Evolutionary conservation across 2,113 vertebrate species (phyloP).

Genomic region (Oryzias woworae): DNA sequence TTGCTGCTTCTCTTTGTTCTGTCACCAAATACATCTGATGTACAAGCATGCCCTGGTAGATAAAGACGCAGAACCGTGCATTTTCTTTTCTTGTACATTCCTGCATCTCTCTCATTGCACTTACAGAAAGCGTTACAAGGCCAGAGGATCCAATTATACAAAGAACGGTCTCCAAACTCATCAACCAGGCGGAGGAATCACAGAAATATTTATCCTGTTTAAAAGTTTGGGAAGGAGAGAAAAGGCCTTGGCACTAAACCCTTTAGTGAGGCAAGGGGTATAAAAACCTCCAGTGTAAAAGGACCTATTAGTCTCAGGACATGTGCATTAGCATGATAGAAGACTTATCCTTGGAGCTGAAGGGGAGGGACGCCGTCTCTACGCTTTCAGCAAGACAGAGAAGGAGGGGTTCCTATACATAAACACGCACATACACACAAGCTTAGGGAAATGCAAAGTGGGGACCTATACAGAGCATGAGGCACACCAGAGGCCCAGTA

Average conservation of each 20-base stretch:
- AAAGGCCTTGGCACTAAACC: conserved; percentile 76
- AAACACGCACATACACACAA: conserved; percentile 55
- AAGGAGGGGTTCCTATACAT: conserved; percentile 67
- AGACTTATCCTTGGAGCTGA: conserved; percentile 79
- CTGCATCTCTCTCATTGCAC: conserved; percentile 49
- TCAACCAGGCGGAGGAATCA: conserved; percentile 66
- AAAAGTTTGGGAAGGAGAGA: conserved; percentile 76
- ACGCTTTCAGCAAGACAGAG: conserved; percentile 66
- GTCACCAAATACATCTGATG: background rate
- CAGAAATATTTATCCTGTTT: conserved; percentile 82
- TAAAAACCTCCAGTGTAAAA: conserved; percentile 81
- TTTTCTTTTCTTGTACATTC: conserved; percentile 43
- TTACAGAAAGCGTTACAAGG: conserved; percentile 66
- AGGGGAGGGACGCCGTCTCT: conserved; percentile 78
- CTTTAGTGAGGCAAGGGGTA: conserved; percentile 78
- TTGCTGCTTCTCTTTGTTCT: too few species aligned
- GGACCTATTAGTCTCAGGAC: conserved; percentile 82
- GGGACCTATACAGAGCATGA: conserved; percentile 68
- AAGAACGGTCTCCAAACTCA: conserved; percentile 62
- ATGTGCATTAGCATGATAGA: conserved; percentile 82
- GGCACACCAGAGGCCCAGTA: conserved; percentile 66
- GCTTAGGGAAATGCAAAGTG: conserved; percentile 72
- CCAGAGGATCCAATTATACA: conserved; percentile 60
- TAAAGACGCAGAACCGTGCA: conserved; percentile 29
- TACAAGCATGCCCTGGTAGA: conserved; percentile 15